These are phyloP conservation scores for Aurelia coerulea DNA, from an alignment of 30 jellyfish, hydroid and myxozoan genomes.

Conservation along the genomic window DNA sequence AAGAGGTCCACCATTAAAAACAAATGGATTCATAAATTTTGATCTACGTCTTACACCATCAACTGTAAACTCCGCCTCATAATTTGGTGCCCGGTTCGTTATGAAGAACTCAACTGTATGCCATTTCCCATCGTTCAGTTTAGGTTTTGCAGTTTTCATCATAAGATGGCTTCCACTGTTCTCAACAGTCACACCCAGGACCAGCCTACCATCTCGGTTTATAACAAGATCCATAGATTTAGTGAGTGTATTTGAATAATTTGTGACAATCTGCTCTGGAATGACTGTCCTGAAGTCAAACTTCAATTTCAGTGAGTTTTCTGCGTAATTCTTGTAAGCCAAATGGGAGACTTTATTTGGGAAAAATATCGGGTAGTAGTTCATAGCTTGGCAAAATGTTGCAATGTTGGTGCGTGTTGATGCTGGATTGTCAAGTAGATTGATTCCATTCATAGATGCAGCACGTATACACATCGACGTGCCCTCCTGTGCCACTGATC, in stretches of 20 bases:
- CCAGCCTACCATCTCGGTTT: slow-evolving; percentile 90
- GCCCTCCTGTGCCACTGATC: slow-evolving; percentile 70
- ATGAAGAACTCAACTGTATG: slow-evolving; percentile 84
- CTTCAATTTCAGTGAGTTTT: slow-evolving; percentile 56
- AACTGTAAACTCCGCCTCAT: slow-evolving; percentile 86
- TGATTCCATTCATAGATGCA: slow-evolving; percentile 61
- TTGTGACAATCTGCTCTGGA: slow-evolving; percentile 74
- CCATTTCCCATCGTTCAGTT: slow-evolving; percentile 96
- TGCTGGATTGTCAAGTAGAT: slow-evolving; percentile 20
- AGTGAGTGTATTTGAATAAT: slow-evolving; percentile 74
- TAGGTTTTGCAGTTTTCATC: slow-evolving; percentile 84
- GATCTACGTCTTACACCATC: slow-evolving; percentile 92
- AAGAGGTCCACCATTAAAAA: slow-evolving; percentile 90
- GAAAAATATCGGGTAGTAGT: slow-evolving; percentile 87
- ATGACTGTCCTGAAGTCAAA: slow-evolving; percentile 91
- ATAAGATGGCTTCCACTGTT: slow-evolving; percentile 63
- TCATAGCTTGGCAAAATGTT: slow-evolving; percentile 68
- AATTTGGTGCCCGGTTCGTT: slow-evolving; percentile 74
- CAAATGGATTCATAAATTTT: slow-evolving; percentile 55
- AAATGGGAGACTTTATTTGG: slow-evolving; percentile 92
- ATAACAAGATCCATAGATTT: slow-evolving; percentile 72
- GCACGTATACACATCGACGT: slow-evolving; percentile 60
- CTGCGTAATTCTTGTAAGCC: slow-evolving; percentile 58
- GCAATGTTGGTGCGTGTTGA: slow-evolving; percentile 9
- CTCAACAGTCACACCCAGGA: slow-evolving; percentile 75